Evolutionary conservation across 2,888 invertebrate species (phyloP), one percentile per base, ranked within the genome.

Genomic region (Pseudococcus longispinus): DNA sequence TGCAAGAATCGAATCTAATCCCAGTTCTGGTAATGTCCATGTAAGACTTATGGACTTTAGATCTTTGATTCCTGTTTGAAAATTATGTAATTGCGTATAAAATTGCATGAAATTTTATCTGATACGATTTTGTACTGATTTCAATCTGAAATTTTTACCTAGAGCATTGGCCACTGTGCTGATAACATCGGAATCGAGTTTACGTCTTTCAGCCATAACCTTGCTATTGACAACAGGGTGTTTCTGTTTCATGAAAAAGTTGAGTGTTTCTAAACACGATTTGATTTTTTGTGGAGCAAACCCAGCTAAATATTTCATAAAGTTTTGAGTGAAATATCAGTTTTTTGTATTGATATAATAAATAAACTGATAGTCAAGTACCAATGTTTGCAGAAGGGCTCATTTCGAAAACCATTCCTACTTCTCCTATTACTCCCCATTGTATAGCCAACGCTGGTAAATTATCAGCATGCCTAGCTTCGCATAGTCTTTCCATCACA

Each of bases 1-100:
- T 0, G 96, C 97, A 96, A 97, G 98, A 92, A 98, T 94, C 1
- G 98, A 98, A 91, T 99, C 98, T 94, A 99, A 96, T 46, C 98
- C 98, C 88, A 99, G 92, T 90, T 98, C 98, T 1, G 96, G 95
- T 1, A 99, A 92, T 0, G 95, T 94, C 0, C 94, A 93, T 89
- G 94, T 93, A 88, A 93, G 92, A 70, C 95, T 95, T 0, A 94
- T 93, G 0, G 93, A 93, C 91, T 94, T 95, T 90, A 93, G 90
- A 89, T 95, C 94, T 89, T 93, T 92, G 88, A 95, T 92, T 13
- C 80, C 80, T 80, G n/a, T n/a, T 60, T 1, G n/a, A 51, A 18
- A 1, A 60, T 37, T 37, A 6, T 2, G 0, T 1, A 37, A 37
- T 37, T 37, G n/a, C n/a, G n/a, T n/a, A n/a, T n/a, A n/a, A n/a